Conservation (phyloP, 1,140 invertebrate species). For the Papilio machaon region DNA sequence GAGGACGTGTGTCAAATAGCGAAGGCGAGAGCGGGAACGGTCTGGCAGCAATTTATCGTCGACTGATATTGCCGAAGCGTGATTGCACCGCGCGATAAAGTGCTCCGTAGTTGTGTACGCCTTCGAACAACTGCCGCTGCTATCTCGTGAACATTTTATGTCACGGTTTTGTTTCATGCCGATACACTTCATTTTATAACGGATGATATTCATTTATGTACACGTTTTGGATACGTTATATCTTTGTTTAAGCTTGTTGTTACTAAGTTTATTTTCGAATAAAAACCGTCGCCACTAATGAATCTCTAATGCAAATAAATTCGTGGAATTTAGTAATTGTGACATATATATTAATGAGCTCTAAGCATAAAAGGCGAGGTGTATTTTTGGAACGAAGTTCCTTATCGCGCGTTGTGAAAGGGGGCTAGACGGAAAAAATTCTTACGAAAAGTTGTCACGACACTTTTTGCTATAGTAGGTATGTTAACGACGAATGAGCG, state of each 20-base stretch:
- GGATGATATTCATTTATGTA: constrained; percentile 1
- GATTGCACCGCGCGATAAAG: constrained; percentile 21
- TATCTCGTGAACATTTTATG: constrained; percentile 32
- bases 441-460: too few species aligned
- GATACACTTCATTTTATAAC: constrained; percentile 23
- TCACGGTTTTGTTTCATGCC: constrained; percentile 14
- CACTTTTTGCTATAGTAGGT: too few species aligned
- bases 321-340: too few species aligned
- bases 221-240: not conserved
- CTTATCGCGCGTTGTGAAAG: too few species aligned
- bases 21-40: constrained; percentile 4
- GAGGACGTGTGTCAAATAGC: constrained; percentile 23
- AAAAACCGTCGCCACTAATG: too few species aligned
- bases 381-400: too few species aligned
- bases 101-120: constrained; percentile 17
- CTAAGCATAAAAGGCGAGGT: too few species aligned
- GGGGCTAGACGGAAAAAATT: too few species aligned
- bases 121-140: constrained; percentile 20
- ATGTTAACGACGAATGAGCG: too few species aligned
- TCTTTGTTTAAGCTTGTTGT: not conserved
- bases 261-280: too few species aligned
- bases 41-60: constrained; percentile 35
- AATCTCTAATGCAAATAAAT: too few species aligned
- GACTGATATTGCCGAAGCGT: constrained; percentile 36
- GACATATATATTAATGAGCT: too few species aligned